Evolutionary conservation across 1,140 invertebrate genomes (phyloP).

Genomic region (Zaprionus tsacasi): DNA sequence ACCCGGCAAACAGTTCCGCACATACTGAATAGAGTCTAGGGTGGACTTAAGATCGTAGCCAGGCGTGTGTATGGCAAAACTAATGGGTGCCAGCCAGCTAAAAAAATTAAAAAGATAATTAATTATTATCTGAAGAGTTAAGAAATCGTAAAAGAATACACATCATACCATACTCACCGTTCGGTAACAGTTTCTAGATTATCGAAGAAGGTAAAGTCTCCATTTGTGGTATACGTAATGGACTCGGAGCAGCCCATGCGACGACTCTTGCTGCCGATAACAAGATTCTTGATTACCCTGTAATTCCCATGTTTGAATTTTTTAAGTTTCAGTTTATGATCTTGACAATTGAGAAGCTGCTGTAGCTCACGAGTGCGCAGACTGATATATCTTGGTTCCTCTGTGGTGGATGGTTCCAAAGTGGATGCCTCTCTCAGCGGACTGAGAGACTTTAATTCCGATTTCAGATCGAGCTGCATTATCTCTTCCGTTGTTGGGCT

Average conservation of each 20-base stretch:
- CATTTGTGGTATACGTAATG: conserved; percentile 96
- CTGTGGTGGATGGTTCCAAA: not conserved
- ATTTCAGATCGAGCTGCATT: no score
- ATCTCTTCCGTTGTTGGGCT: no score
- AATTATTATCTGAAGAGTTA: not conserved
- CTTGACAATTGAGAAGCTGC: conserved; percentile 86
- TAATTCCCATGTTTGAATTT: conserved; percentile 91
- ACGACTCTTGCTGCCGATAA: conserved; percentile 86
- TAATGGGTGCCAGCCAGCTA: conserved; percentile 89
- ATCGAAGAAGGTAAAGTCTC: conserved; percentile 94
- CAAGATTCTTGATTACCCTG: conserved; percentile 94
- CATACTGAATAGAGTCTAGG: conserved; percentile 88
- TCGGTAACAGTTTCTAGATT: conserved; percentile 92
- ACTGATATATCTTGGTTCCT: not conserved
- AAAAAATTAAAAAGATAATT: no score
- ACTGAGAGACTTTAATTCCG: not conserved
- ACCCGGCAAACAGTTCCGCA: conserved; percentile 87
- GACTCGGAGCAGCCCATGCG: conserved; percentile 89
- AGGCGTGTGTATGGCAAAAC: conserved; percentile 90
- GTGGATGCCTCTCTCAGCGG: not conserved
- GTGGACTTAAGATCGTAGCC: conserved; percentile 88
- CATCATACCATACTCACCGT: conserved; percentile 80
- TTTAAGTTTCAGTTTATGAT: conserved; percentile 86
- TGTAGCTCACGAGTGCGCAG: conserved; percentile 41
- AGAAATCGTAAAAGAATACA: not conserved